Base-by-base conservation (phyloP, 2,113 vertebrate genomes). In the Lucifuga dentata region DNA sequence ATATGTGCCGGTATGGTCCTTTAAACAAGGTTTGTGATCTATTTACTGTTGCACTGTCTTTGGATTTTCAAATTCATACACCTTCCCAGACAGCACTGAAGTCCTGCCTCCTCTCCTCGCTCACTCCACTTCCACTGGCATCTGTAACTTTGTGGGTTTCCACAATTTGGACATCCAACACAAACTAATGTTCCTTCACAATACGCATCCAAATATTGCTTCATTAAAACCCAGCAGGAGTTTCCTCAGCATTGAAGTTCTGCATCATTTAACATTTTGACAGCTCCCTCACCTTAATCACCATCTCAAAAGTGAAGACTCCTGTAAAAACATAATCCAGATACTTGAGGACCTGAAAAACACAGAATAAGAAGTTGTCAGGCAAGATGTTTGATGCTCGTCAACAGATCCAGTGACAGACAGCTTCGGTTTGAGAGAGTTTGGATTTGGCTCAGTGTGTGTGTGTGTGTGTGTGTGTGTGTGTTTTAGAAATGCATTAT, bases 241-340 rank as follows among this genome's bases (percentile, higher is more conserved):
- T 7, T 19, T n/a, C 15, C 33, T 19, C 9, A 36, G 21, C 5
- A 41, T 7, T 56, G 2, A 38, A 16, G 56, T 21, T 57, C 23
- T 20, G 5, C 15, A 11, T 11, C 15, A 38, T 21, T 23, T 49
- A 66, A 11, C 7, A 51, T 17, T 32, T 56, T 9, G 1, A 26
- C 24, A 23, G 3, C 45, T 1, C 15, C 35, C 76, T 95, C 89
- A 99, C 98, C 97, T 99, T 99, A 62, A 99, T 98, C 85, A 99
- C 96, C 98, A 99, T 99, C 93, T 99, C 98, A 62, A 99, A 99
- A 8, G 98, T 99, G 80, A 99, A 99, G 78, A 99, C 98, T 0
- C 98, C 98, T 0, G 98, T 99, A 56, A 99, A 99, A 46, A 99
- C 94, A 53, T 99, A 99, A 89, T 99, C 98, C 93, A 99, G 89